phyloP scores from a whole-genome alignment of 1,140 invertebrate species.

The Antheraea pernyi region DNA sequence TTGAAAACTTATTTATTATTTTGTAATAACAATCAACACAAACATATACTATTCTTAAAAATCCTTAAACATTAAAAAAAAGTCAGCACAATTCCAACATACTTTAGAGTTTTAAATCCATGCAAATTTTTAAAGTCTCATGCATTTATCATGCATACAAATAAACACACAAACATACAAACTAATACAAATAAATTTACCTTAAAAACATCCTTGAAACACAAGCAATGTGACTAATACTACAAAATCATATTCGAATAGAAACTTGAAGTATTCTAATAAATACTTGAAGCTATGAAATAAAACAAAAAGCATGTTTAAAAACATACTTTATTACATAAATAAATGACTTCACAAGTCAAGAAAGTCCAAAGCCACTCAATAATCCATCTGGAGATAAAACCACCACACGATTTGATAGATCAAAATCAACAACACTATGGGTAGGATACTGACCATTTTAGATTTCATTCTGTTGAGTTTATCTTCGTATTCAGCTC shows the following conservation, averaged over 20 bases:
- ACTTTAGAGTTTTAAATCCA: not conserved
- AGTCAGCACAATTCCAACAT: too few species aligned
- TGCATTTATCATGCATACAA: conserved; percentile 7
- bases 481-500: conserved; percentile 83
- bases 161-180: conserved; percentile 10
- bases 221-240: conserved; percentile 27
- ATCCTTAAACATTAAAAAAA: too few species aligned
- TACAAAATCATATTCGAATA: conserved; percentile 50
- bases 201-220: conserved; percentile 23
- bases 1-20: too few species aligned
- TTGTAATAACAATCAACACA: too few species aligned
- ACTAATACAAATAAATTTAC: conserved; percentile 22
- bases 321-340: conserved; percentile 66
- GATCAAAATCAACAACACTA: conserved; percentile 68
- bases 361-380: conserved; percentile 44
- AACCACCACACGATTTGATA: conserved; percentile 74
- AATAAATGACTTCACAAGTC: conserved; percentile 57
- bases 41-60: too few species aligned
- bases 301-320: conserved; percentile 56
- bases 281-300: conserved; percentile 51
- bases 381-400: conserved; percentile 65
- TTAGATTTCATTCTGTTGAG: conserved; percentile 84
- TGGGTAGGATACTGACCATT: conserved; percentile 82
- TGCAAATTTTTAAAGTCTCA: not conserved
- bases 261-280: conserved; percentile 56